A percentile compares a stretch with the other conserved stretches of the same genome.
Conservation (phyloP, 2,113 vertebrate genomes). For the Cryptomyrus ogoouensis region DNA sequence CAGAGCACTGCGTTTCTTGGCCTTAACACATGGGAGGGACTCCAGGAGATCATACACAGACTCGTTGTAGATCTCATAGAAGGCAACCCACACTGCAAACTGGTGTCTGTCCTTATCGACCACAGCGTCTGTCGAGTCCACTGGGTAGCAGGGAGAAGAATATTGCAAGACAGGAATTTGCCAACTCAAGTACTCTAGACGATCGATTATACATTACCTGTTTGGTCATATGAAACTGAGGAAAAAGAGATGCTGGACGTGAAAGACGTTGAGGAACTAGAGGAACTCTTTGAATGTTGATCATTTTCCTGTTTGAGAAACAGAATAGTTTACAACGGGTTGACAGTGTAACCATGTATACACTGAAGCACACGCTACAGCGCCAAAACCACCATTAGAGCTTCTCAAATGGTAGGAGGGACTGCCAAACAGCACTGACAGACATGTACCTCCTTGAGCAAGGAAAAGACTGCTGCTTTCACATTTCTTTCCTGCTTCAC, state of each 20-base stretch:
- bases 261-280: constrained; percentile 25
- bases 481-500: constrained; percentile 64
- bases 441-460: constrained; percentile 66
- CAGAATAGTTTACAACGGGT: neutral
- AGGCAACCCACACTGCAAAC: constrained; percentile 76
- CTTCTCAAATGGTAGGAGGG: neutral
- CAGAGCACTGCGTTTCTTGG: constrained; percentile 64
- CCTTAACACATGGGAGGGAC: constrained; percentile 48
- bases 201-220: constrained; percentile 35
- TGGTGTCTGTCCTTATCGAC: constrained; percentile 31
- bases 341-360: neutral
- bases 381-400: neutral
- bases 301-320: constrained; percentile 33
- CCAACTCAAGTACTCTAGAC: neutral
- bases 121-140: constrained; percentile 20
- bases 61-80: constrained; percentile 86
- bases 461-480: constrained; percentile 65
- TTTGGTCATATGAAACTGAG: constrained; percentile 36
- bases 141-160: constrained; percentile 24
- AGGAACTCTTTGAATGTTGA: constrained; percentile 19
- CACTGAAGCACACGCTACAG: neutral
- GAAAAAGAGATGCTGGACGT: constrained; percentile 36
- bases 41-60: constrained; percentile 74
- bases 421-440: neutral
- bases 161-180: neutral